Base-by-base conservation (phyloP, 2,888 invertebrate genomes). In the Sesia apiformis region DNA sequence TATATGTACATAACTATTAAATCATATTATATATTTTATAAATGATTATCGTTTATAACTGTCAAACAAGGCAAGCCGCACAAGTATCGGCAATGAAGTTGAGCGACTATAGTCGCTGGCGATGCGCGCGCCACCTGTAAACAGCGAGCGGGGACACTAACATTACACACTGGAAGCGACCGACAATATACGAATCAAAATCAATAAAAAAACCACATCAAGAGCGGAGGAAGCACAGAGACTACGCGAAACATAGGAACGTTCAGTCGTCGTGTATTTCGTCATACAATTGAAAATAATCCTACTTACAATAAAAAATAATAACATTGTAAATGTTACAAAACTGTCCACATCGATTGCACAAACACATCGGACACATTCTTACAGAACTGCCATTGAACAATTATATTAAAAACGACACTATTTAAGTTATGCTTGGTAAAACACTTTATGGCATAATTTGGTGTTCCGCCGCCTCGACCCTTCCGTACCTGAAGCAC, bases 401-500 rank as follows among this genome's bases (percentile, higher is more conserved):
- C 41, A 51, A 65, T 63, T 62, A 67, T 66, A 61, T 61, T 65
- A 53, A 49, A 67, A 63, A 64, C 74, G 76, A 79, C 78, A 76
- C 77, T 67, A 73, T 76, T 49, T 72, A 75, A 76, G 74, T 78
- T 81, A 81, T 76, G 76, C 69, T 73, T 78, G 70, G 80, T 81
- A 81, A 81, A 49, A 49, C 66, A 69, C 59, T 61, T 69, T 84
- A 84, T 84, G 84, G 84, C 84, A 81, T 84, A 82, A 78, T 77
- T 79, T 78, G 81, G 41, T 5, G 41, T 7, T 5, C 41, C 41
- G 7, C 41, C 23, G 23, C 23, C 23, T 1, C 23, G 1, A 1
- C 23, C 23, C 23, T 2, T 2, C 23, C 23, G 23, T 2, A 2
- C 23, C 23, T 2, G 23, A 23, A 2, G 2, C 23, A 23, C 23